These are phyloP conservation scores for Euproctis similis DNA, from an alignment of 2,888 invertebrate genomes.

Conservation along the genomic window DNA sequence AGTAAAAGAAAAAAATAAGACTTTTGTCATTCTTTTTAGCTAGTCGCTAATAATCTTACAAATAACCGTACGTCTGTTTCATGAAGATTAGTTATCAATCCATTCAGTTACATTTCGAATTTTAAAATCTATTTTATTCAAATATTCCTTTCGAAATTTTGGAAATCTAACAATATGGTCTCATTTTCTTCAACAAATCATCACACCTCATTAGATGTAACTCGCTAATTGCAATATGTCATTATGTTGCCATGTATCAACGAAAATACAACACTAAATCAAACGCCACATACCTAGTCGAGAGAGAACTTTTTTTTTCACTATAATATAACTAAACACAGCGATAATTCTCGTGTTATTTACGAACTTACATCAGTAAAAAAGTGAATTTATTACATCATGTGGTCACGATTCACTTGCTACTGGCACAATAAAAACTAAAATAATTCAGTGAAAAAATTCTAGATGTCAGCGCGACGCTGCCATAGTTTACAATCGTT, in stretches of 20 bases:
- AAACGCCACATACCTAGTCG: constrained; percentile 29
- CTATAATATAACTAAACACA: constrained; percentile 32
- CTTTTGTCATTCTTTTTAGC: constrained; percentile 37
- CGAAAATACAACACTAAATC: constrained; percentile 30
- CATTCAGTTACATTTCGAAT: constrained; percentile 11
- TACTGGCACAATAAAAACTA: constrained; percentile 37
- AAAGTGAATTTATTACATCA: constrained; percentile 39
- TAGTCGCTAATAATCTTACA: constrained; percentile 44
- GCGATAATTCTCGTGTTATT: constrained; percentile 35
- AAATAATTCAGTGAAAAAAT: constrained; percentile 32
- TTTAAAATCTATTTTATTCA: constrained; percentile 9
- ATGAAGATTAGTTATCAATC: constrained; percentile 43
- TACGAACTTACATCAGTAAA: constrained; percentile 31
- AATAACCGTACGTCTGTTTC: constrained; percentile 38
- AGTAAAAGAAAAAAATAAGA: constrained; percentile 38
- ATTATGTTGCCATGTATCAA: constrained; percentile 15
- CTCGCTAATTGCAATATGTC: constrained; percentile 19
- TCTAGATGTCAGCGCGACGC: constrained; percentile 30
- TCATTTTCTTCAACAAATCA: too few relatives aligned
- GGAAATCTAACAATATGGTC: too few relatives aligned
- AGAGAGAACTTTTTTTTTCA: constrained; percentile 29
- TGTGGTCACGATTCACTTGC: constrained; percentile 38
- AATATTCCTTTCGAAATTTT: too few relatives aligned
- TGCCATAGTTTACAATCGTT: constrained; percentile 56
- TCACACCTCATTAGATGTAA: constrained; percentile 2